Base-by-base conservation (phyloP, 2,797 vertebrate genomes). In the Poeciliopsis gracilis region DNA sequence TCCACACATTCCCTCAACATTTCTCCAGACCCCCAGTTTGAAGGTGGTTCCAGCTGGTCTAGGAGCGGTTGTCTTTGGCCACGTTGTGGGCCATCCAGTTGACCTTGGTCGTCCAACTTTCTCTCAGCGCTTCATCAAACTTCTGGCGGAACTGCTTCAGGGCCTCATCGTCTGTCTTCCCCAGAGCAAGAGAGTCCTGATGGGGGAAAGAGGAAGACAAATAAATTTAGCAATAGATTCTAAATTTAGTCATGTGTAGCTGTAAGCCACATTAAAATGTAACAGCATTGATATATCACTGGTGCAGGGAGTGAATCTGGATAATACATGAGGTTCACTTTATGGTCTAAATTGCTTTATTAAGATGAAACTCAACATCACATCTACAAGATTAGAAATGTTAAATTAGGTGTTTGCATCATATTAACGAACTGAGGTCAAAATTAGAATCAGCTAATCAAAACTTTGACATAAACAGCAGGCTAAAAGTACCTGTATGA, bases 31-130 rank as follows among this genome's bases (percentile, higher is more conserved):
- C 80, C 73, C 49, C 9, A 20, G 45, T 28, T 66, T 25, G 63
- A 72, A 84, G 77, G 75, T 6, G 73, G 76, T 77, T 67, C 49
- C 51, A 55, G 84, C 69, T 59, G 85, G 73, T 77, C 94, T 98
- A 99, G 72, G 98, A 99, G 87, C 97, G 96, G 93, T 98, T 98
- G 93, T 98, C 97, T 88, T 97, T 99, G 51, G 97, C 96, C 87
- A 99, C 97, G 16, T 98, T 99, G 91, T 99, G 98, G 25, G 98
- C 98, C 98, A 99, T 99, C 98, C 98, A 99, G 96, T 99, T 99
- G 86, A 99, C 98, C 96, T 99, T 99, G 89, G 98, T 99, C 75
- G 98, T 99, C 98, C 98, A 99, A 90, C 98, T 99, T 92, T 99
- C 98, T 90, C 98, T 93, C 82, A 99, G 96, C 1, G 98, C 98